Percentiles rank a stretch among this genome's conserved stretches.
Evolutionary conservation across 2,888 invertebrate species (phyloP).

Genomic region (Malacosoma neustria): DNA sequence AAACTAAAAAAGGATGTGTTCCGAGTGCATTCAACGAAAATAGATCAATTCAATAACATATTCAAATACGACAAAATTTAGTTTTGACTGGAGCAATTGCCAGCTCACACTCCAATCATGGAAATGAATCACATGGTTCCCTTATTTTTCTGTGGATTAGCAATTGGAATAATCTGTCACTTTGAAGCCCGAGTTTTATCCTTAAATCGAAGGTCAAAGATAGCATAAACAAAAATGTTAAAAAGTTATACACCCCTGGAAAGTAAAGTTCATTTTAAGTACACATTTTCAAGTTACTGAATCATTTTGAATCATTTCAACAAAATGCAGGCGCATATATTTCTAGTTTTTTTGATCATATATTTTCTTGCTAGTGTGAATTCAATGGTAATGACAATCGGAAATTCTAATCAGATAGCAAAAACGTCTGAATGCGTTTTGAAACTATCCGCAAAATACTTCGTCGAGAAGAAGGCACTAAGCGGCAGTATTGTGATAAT

Average conservation of each 20-base stretch:
- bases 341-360: slow-evolving; percentile 21
- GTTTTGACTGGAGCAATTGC: too few relatives aligned
- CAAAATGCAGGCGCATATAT: slow-evolving; percentile 26
- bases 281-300: not conserved
- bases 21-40: too few relatives aligned
- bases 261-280: not conserved
- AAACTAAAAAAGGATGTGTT: too few relatives aligned
- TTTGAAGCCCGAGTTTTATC: too few relatives aligned
- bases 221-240: too few relatives aligned
- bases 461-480: slow-evolving; percentile 63
- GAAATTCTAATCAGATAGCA: slow-evolving; percentile 46
- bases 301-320: slow-evolving; percentile 3
- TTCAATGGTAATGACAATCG: slow-evolving; percentile 46
- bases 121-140: too few relatives aligned
- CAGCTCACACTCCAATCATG: too few relatives aligned
- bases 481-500: slow-evolving; percentile 69
- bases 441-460: slow-evolving; percentile 68
- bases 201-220: too few relatives aligned
- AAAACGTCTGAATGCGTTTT: slow-evolving; percentile 66
- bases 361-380: slow-evolving; percentile 37
- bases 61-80: too few relatives aligned
- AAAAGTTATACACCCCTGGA: not conserved
- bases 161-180: too few relatives aligned
- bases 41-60: too few relatives aligned
- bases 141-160: too few relatives aligned